Evolutionary conservation across 2,888 invertebrate species (phyloP).

Genomic region (Drosophila atroscutellata): DNA sequence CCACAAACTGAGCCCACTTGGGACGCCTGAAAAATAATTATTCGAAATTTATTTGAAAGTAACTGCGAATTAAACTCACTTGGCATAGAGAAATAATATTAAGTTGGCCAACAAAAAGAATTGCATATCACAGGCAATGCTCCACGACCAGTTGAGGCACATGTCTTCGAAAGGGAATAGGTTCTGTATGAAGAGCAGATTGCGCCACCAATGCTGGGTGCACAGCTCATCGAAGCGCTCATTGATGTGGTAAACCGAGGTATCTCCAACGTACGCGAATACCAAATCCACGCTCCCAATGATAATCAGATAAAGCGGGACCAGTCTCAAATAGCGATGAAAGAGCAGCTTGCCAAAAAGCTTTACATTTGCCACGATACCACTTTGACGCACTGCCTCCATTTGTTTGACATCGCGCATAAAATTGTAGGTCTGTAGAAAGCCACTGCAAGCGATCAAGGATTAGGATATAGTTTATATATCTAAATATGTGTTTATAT

Average conservation of each 20-base stretch:
- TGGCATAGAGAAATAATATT: slow-evolving; percentile 82
- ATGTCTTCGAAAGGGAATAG: slow-evolving; percentile 82
- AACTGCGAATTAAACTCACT: slow-evolving; percentile 64
- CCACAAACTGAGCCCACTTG: slow-evolving; percentile 59
- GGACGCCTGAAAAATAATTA: slow-evolving; percentile 71
- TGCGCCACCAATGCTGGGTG: slow-evolving; percentile 84
- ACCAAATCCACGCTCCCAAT: slow-evolving; percentile 82
- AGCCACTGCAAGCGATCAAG: slow-evolving; percentile 72
- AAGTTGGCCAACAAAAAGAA: slow-evolving; percentile 83
- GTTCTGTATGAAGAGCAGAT: slow-evolving; percentile 84
- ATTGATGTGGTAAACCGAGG: slow-evolving; percentile 84
- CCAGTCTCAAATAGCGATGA: slow-evolving; percentile 83
- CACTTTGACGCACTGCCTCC: slow-evolving; percentile 74
- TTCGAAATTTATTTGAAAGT: background rate
- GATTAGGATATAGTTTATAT: background rate
- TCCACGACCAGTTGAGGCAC: slow-evolving; percentile 85
- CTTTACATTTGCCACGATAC: slow-evolving; percentile 71
- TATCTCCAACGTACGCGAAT: slow-evolving; percentile 83
- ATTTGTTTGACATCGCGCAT: slow-evolving; percentile 80
- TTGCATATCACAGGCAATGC: slow-evolving; percentile 85
- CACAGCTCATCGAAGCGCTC: slow-evolving; percentile 84
- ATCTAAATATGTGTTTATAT: background rate
- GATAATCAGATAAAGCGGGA: slow-evolving; percentile 83
- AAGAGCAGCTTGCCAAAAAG: slow-evolving; percentile 81
- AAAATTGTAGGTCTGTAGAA: slow-evolving; percentile 84